phyloP scores from a whole-genome alignment of 2,797 vertebrate species.

The Chiloscyllium punctatum region DNA sequence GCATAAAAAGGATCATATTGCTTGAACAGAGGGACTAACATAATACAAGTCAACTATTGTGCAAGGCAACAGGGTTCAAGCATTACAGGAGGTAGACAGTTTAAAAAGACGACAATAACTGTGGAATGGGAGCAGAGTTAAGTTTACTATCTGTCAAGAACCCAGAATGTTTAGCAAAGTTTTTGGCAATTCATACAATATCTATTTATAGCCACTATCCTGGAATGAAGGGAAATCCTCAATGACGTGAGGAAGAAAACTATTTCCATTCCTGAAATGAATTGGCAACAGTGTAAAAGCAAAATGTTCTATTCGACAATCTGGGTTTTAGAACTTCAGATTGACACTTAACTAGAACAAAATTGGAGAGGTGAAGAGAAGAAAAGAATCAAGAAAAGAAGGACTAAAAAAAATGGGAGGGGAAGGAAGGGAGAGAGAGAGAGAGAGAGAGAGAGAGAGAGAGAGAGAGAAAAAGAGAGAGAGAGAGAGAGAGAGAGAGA shows the following conservation, averaged over 20 bases:
- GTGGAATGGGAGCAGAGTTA: not conserved
- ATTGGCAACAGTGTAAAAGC: conserved; percentile 12
- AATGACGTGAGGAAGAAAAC: conserved; percentile 39
- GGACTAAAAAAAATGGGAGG: not conserved
- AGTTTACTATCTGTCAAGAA: conserved; percentile 40
- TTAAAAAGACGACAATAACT: conserved; percentile 46
- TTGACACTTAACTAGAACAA: not conserved
- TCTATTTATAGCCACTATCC: conserved; percentile 36
- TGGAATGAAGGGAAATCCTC: conserved; percentile 40
- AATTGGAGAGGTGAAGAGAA: not conserved
- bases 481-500: not conserved
- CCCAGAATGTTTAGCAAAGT: conserved; percentile 25
- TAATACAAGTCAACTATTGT: not conserved
- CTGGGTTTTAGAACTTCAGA: not conserved
- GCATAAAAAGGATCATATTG: not conserved
- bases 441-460: not conserved
- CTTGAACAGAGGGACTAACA: not conserved
- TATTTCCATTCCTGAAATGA: conserved; percentile 23
- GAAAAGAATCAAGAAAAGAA: too few relatives aligned
- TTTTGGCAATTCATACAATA: conserved; percentile 38
- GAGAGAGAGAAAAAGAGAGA: not conserved
- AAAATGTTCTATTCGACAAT: not conserved
- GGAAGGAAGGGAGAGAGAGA: not conserved
- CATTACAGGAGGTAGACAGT: not conserved
- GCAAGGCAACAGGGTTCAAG: not conserved